Base-by-base conservation (phyloP, 2,888 invertebrate genomes). In the Sacculina carcini region DNA sequence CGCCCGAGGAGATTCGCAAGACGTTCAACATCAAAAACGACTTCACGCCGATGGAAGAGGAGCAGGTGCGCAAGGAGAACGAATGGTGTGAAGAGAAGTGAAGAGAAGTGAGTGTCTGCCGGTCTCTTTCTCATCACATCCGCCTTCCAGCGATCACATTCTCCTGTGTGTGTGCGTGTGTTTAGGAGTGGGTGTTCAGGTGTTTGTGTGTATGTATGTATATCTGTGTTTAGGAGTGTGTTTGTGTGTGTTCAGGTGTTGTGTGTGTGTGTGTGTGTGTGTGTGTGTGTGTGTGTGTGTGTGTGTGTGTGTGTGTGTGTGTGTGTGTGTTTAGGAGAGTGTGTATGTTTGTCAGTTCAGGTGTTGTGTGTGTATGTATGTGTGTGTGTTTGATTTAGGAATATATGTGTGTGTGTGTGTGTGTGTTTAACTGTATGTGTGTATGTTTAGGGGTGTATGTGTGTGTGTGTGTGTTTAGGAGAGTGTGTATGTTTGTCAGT, bases 11-110 rank as follows among this genome's bases (percentile, higher is more conserved):
- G 65, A 92, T 92, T 56, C 77, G 94, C 10, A 90, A 89, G 65
- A 90, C 89, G 0, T 94, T 94, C 65, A 90, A 90, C 64, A 92
- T 94, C 56, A 89, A 90, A 66, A 92, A 90, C 67, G 92, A 92
- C 65, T 92, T 92, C 60, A 82, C 84, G 7, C 83, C 90, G 2
- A 79, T 85, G 34, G 96, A 98, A 65, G 96, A 98, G 66, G 94
- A 94, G 60, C 92, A 92, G 69, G 89, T 92, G n/a, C 79, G 86
- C 61, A 87, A 85, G 63, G 87, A 89, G 64, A 89, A 89, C 65
- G 87, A 87, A 62, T 89, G 87, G 87, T 85, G 84, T 63, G 84
- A 84, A 65, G 84, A 85, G 61, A 83, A 84, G 67, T 84, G n/a
- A n/a, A n/a, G n/a, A n/a, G n/a, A n/a, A n/a, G n/a, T n/a, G n/a